Percentiles rank a stretch among this genome's conserved stretches.
These are phyloP conservation scores for Hippopotamyrus pictus DNA, from an alignment of 2,797 vertebrate species.

Conservation along the genomic window DNA sequence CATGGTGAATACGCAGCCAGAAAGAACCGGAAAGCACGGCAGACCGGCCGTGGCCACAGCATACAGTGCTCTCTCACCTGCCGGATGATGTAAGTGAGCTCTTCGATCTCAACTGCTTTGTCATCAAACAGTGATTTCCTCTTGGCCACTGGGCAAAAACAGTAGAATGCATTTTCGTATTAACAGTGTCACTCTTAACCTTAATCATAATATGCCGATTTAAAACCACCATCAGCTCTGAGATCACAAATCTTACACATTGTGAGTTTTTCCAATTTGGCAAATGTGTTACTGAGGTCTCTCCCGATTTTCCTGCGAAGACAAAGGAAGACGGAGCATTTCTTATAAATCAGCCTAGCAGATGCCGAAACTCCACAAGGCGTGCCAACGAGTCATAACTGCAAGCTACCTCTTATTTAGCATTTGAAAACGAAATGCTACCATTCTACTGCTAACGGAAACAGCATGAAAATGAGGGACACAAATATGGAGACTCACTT, in stretches of 20 bases:
- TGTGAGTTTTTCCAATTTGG: slow-evolving; percentile 91
- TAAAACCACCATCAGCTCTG: neutral
- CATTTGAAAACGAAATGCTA: neutral
- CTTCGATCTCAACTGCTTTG: slow-evolving; percentile 86
- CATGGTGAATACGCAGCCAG: slow-evolving; percentile 15
- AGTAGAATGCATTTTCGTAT: neutral
- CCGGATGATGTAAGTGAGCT: slow-evolving; percentile 89
- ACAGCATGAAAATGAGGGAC: neutral
- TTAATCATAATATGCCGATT: neutral
- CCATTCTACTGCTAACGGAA: neutral
- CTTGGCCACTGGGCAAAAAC: slow-evolving; percentile 75
- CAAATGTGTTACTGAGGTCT: slow-evolving; percentile 90
- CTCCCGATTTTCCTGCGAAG: slow-evolving; percentile 80
- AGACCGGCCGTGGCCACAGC: too few relatives aligned
- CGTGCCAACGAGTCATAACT: neutral
- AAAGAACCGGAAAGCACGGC: neutral
- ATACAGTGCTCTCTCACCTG: slow-evolving; percentile 60
- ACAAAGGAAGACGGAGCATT: neutral
- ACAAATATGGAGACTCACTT: slow-evolving; percentile 69
- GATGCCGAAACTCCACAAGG: neutral
- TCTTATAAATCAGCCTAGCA: neutral
- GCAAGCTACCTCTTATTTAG: neutral
- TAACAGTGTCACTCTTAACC: neutral
- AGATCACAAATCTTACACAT: slow-evolving; percentile 68
- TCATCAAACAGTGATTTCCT: slow-evolving; percentile 89